phyloP scores from a whole-genome alignment of 2,797 vertebrate genomes.

The Falco naumanni region DNA sequence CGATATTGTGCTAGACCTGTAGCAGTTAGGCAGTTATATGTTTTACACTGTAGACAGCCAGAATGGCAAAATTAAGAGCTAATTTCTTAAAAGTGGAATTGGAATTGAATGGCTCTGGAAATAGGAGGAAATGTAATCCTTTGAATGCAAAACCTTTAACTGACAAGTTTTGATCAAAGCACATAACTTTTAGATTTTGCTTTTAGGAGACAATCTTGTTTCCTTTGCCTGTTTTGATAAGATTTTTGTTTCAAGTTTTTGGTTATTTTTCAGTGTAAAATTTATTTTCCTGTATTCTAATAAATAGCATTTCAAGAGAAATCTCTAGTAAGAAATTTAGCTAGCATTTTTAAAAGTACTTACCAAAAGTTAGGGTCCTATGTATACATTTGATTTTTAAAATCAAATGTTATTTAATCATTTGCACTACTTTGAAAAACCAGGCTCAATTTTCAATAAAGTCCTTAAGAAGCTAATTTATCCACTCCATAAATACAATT shows the following conservation, averaged over 20 bases:
- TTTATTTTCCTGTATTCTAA: background rate
- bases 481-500: background rate
- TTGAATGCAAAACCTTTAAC: background rate
- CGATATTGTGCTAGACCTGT: slow-evolving; percentile 82
- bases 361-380: background rate
- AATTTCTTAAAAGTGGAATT: background rate
- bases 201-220: background rate
- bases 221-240: background rate
- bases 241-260: background rate
- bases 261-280: background rate
- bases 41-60: slow-evolving; percentile 73
- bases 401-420: background rate
- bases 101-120: background rate
- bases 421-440: background rate
- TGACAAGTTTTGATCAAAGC: background rate
- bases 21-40: background rate
- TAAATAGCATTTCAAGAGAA: background rate
- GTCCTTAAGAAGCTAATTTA: background rate
- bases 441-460: background rate
- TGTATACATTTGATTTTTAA: background rate
- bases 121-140: background rate
- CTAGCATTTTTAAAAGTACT: background rate
- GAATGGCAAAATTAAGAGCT: slow-evolving; percentile 81
- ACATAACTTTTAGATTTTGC: background rate
- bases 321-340: background rate